phyloP scores from a whole-genome alignment of 2,113 vertebrate genomes.

The Neolamprologus ventralis region DNA sequence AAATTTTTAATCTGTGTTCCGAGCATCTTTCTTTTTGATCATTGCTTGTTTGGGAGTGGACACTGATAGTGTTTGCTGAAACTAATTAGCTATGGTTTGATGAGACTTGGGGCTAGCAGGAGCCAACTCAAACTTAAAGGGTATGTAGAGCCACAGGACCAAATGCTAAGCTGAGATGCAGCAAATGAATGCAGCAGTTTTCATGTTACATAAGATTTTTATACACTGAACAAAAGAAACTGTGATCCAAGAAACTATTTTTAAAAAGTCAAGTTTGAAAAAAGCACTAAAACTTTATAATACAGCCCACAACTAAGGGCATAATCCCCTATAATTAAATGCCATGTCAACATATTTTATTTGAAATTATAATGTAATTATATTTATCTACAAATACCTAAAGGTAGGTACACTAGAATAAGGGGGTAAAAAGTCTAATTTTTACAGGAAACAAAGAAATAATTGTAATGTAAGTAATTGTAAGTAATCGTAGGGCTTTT shows the following conservation, averaged over 20 bases:
- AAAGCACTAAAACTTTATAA: neutral
- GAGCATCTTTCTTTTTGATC: neutral
- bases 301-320: neutral
- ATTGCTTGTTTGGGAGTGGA: neutral
- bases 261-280: neutral
- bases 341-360: neutral
- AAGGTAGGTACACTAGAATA: neutral
- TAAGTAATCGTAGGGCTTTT: neutral
- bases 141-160: neutral
- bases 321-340: neutral
- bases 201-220: neutral
- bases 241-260: neutral
- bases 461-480: neutral
- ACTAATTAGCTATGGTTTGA: neutral
- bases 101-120: neutral
- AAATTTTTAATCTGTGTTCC: neutral
- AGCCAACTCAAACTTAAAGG: neutral
- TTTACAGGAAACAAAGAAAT: neutral
- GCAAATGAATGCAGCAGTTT: neutral
- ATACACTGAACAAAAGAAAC: neutral
- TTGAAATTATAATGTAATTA: neutral
- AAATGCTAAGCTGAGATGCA: neutral
- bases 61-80: neutral
- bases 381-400: neutral
- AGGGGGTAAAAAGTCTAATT: neutral